Percentiles rank a stretch among this genome's conserved stretches.
phyloP scores from a whole-genome alignment of 37 sponge, comb jelly and placozoan genomes.

The Agelas oroides region DNA sequence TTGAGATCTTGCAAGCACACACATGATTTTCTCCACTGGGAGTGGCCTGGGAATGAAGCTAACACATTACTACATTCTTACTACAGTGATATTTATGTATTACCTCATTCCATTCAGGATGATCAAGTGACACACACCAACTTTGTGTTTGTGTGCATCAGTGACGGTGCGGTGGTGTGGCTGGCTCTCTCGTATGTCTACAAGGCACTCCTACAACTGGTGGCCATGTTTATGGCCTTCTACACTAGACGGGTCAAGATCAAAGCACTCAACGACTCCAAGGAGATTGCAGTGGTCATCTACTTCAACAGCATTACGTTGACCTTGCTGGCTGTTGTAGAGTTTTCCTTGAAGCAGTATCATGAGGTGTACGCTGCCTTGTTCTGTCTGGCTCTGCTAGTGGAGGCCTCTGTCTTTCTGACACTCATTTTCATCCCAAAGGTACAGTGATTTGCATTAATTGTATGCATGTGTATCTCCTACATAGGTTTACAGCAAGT shows the following conservation, averaged over 20 bases:
- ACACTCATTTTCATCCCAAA: constrained; percentile 17
- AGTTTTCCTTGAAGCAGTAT: constrained; percentile 11
- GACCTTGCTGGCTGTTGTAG: constrained; percentile 1
- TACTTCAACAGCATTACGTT: constrained; percentile 31
- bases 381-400: constrained; percentile 1
- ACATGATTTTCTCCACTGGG: too few relatives aligned
- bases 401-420: constrained; percentile 6
- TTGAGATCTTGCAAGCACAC: too few relatives aligned
- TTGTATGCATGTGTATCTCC: too few relatives aligned
- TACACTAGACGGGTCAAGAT: constrained; percentile 17
- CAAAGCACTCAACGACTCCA: constrained; percentile 39
- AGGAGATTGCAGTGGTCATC: constrained; percentile 31
- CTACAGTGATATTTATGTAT: too few relatives aligned
- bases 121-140: too few relatives aligned
- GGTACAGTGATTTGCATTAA: too few relatives aligned
- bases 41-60: too few relatives aligned
- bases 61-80: too few relatives aligned
- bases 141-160: too few relatives aligned
- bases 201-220: constrained; percentile 24
- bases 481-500: too few relatives aligned
- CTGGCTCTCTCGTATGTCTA: constrained; percentile 22
- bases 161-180: not conserved
- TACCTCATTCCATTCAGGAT: too few relatives aligned
- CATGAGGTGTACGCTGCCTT: not conserved
- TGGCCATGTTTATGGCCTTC: constrained; percentile 38